Base-by-base conservation (phyloP, 2,888 invertebrate species). In the Hypsopygia costalis region DNA sequence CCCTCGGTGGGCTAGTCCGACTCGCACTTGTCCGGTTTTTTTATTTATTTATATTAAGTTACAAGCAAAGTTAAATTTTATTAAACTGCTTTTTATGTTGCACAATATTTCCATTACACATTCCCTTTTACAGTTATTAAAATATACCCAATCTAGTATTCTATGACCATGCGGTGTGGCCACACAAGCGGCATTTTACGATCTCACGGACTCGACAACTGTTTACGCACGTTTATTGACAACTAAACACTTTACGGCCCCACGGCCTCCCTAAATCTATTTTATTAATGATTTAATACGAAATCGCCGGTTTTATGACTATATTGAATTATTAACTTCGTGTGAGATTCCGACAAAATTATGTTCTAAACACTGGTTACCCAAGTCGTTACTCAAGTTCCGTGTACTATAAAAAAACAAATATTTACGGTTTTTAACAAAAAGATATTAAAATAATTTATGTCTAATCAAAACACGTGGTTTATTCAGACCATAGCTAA, bases 221-320 rank as follows among this genome's bases (percentile, higher is more conserved):
- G 68, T 77, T 77, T 67, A 74, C 67, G 61, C 61, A 53, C 60
- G 61, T 77, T 78, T 78, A 78, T 76, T 62, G 78, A 71, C 71
- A 68, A 70, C 68, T 67, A 69, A 72, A 72, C 62, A 62, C 52
- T 79, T 78, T 75, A 78, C 55, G 50, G 66, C 68, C 60, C 47
- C 47, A 41, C 52, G 60, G 53, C 53, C 60, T 54, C 57, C 67
- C 64, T 71, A 66, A 78, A 76, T 73, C 66, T 72, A 70, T 74
- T 79, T 69, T 69, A 67, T 67, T 62, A 64, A 72, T 75, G 76
- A 75, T 75, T 33, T 75, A 72, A 72, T 70, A 54, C 52, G 51
- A 50, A 59, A 62, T 67, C 47, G 46, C 49, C 47, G 49, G 47
- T 71, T 75, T 77, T 62, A 69, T 63, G 54, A 53, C 43, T 35